Evolutionary conservation across 2,113 vertebrate genomes (phyloP).

Genomic region (Microcebus lehilahytsara): DNA sequence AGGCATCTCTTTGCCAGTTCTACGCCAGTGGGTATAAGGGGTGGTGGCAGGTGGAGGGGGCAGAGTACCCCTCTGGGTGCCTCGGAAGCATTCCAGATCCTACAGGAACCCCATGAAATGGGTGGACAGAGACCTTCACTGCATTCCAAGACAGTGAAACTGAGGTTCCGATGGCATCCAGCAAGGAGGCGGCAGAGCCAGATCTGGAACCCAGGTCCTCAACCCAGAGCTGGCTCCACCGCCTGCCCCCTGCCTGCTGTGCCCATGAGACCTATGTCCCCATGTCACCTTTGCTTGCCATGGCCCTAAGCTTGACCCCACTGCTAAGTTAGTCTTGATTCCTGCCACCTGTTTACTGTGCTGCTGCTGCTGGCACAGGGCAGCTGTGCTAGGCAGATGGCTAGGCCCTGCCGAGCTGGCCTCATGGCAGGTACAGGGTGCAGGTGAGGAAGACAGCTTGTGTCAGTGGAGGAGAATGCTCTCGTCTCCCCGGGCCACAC

Average conservation of each 20-base stretch:
- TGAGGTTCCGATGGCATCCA: neutral
- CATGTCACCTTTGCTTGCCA: accelerated
- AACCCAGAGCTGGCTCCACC: neutral
- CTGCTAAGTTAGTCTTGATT: neutral
- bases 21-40: neutral
- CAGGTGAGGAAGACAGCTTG: neutral
- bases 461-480: accelerated
- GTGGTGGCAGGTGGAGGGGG: accelerated
- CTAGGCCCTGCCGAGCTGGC: neutral
- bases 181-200: neutral
- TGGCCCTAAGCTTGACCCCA: neutral
- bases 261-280: accelerated
- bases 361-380: accelerated
- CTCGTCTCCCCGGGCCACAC: neutral
- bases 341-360: neutral
- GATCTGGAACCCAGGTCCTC: neutral
- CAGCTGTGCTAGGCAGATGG: neutral
- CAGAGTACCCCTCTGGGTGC: neutral
- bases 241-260: neutral
- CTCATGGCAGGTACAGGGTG: neutral
- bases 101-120: neutral
- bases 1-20: neutral
- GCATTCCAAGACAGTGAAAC: neutral
- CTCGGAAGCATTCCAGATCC: neutral
- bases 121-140: neutral